Evolutionary conservation across 2,888 invertebrate species (phyloP), one percentile per base, ranked within the genome.

Genomic region (Heliconius cydno): DNA sequence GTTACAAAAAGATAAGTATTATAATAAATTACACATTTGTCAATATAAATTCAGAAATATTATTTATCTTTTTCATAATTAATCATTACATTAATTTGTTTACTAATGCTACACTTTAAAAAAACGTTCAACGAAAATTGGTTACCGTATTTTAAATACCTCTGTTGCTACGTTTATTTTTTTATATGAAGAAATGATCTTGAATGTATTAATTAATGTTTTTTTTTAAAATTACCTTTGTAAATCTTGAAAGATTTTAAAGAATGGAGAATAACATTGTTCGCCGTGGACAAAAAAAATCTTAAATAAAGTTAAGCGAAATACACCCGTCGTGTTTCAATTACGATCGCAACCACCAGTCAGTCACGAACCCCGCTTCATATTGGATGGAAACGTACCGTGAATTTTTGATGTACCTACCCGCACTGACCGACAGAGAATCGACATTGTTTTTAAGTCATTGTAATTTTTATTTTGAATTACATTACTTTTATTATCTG

Each of bases 271-370:
- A 70, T 70, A 46, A 41, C 25, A 70, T 70, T 70, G 15, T 46
- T 4, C 46, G 19, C 12, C 12, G 9, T 25, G 46, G 25, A 70
- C 25, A 70, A 68, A 68, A 68, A 70, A 70, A 34, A 15, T 25
- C 28, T 38, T 9, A 41, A 46, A 41, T 46, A 25, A 38, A 41
- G 38, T 46, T 28, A 70, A 70, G 25, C 70, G 70, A 70, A 70
- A 70, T 70, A 70, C 41, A 70, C 70, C 70, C 70, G 70, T 41
- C 70, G 70, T 70, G 70, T 70, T 70, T 70, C 70, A 70, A 70
- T 70, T 70, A 70, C 70, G n/a, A 46, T 70, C 70, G 70, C 70
- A 70, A 70, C 70, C 70, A 46, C 70, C 25, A 70, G 70, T 70
- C 70, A 70, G 70, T 70, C 70, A 70, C 70, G 70, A 70, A 19